Evolutionary conservation across 2,888 invertebrate species (phyloP), one percentile per base, ranked within the genome.

Genomic region (Aphodius granarius): DNA sequence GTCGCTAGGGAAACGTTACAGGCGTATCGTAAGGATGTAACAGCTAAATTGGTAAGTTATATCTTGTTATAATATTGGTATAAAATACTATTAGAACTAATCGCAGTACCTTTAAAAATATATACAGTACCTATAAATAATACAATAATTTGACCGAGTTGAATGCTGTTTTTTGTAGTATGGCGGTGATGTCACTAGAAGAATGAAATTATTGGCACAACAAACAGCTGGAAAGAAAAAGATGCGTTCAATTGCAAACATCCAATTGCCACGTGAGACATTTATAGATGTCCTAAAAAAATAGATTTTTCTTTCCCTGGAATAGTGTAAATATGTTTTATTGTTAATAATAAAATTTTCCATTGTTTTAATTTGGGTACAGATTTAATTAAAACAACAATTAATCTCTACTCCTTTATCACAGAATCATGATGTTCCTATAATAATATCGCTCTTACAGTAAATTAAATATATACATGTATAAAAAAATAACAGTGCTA

Each of bases 161-260:
- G 68, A 3, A 17, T 71, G 6, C 9, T 19, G 76, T 78, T 80
- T 78, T 80, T 89, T 89, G 79, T 85, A 95, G 95, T 96, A 97
- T 85, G 98, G 98, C 0, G 97, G 97, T 16, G 98, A 98, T 87
- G 90, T 96, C 1, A 95, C 95, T 0, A 90, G 99, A 81, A 92
- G 93, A 85, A 95, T 93, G 90, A 99, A 99, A 86, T 89, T 99
- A 43, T 86, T 99, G 18, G 93, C 93, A 78, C 92, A 94, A 83
- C 99, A 99, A 89, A 91, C 95, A 0, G 97, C 97, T 82, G 98
- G 98, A 5, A 99, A 99, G 86, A 96, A 95, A 87, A 93, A 93
- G 86, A 94, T 99, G 95, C 91, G 95, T 83, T 92, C 93, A 90
- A 90, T 98, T 77, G 98, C 97, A 71, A 97, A 96, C 85, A 94